Percentiles rank a stretch among this genome's conserved stretches.
These are phyloP conservation scores for Pygocentrus nattereri DNA, from an alignment of 2,797 vertebrate genomes.

Conservation along the genomic window DNA sequence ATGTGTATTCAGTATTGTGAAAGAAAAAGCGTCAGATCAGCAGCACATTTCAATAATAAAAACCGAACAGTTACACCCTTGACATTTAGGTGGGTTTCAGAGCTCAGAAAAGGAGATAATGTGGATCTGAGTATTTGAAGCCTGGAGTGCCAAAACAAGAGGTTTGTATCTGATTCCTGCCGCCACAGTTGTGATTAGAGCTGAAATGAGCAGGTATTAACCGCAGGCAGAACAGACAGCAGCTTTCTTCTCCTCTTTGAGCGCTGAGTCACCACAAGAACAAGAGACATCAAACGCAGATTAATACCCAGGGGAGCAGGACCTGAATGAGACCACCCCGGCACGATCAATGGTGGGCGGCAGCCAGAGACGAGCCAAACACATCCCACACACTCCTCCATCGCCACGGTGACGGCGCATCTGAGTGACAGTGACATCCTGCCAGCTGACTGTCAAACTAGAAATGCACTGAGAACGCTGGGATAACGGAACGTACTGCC, in stretches of 20 bases:
- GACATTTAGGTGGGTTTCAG: background rate
- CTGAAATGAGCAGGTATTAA: constrained; percentile 58
- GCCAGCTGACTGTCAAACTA: too few relatives aligned
- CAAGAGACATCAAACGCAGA: constrained; percentile 75
- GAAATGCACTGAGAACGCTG: too few relatives aligned
- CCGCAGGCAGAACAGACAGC: constrained; percentile 15
- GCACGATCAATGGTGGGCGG: constrained; percentile 65
- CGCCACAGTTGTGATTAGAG: background rate
- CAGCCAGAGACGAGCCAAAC: constrained; percentile 36
- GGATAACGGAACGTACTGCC: too few relatives aligned
- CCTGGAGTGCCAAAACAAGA: background rate
- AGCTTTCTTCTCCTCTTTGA: background rate
- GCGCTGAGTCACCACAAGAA: constrained; percentile 52
- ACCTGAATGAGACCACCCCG: constrained; percentile 48
- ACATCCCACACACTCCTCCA: background rate
- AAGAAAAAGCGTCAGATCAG: too few relatives aligned
- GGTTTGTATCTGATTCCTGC: background rate
- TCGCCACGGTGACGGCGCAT: too few relatives aligned
- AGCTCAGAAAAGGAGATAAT: background rate
- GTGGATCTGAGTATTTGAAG: background rate
- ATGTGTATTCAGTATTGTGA: too few relatives aligned
- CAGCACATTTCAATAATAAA: background rate
- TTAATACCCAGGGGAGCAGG: constrained; percentile 57
- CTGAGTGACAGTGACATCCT: too few relatives aligned
- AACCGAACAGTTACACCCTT: background rate